These are phyloP conservation scores for Drosophila kikkawai DNA, from an alignment of 1,140 invertebrate genomes.

Conservation along the genomic window DNA sequence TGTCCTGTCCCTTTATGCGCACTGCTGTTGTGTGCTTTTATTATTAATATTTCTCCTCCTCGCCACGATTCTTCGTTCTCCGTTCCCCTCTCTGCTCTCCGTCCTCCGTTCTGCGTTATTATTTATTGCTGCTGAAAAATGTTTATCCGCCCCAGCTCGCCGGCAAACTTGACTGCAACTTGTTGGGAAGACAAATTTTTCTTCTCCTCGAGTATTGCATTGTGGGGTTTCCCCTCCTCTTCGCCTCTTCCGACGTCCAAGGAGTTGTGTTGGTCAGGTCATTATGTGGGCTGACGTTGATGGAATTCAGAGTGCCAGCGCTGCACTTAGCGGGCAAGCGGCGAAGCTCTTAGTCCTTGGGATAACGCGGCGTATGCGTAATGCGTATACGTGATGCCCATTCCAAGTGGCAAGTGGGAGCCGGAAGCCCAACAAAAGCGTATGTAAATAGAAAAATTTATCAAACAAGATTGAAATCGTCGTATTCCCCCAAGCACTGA, in stretches of 20 bases:
- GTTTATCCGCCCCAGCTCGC: constrained; percentile 77
- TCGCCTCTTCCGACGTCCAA: not conserved
- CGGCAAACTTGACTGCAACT: constrained; percentile 77
- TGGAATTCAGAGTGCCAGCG: constrained; percentile 62
- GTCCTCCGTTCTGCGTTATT: constrained; percentile 57
- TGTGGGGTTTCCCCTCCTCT: not conserved
- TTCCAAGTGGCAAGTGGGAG: constrained; percentile 48
- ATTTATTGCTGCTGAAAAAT: constrained; percentile 83
- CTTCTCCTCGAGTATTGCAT: constrained; percentile 38
- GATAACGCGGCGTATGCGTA: constrained; percentile 75
- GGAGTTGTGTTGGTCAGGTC: constrained; percentile 65
- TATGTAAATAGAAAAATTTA: constrained; percentile 81
- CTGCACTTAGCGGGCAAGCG: constrained; percentile 66
- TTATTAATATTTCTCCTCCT: constrained; percentile 72
- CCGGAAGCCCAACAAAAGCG: constrained; percentile 19
- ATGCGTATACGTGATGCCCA: constrained; percentile 70
- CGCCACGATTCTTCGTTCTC: constrained; percentile 9
- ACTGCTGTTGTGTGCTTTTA: constrained; percentile 75
- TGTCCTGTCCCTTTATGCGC: constrained; percentile 61
- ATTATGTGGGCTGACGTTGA: constrained; percentile 80
- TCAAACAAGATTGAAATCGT: constrained; percentile 74
- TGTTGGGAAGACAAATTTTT: constrained; percentile 78
- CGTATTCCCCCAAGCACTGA: constrained; percentile 32
- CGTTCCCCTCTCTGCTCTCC: not conserved
- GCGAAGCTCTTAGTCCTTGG: constrained; percentile 51